Conservation (phyloP, 2,888 invertebrate genomes). For the Acleris laterana region DNA sequence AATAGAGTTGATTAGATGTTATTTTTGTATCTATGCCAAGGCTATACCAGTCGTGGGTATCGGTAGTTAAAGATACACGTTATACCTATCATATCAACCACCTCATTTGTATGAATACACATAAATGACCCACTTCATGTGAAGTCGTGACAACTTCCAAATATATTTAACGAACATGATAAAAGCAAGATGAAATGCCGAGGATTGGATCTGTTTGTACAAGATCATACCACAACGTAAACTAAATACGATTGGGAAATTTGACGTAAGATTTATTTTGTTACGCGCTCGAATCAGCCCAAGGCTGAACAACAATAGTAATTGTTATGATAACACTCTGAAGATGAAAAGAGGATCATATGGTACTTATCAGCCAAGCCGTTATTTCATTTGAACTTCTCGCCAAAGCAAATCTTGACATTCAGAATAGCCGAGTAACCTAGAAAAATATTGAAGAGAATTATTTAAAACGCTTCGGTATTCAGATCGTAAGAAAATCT, state of each 20-base stretch:
- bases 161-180: slow-evolving; percentile 63
- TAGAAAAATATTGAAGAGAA: slow-evolving; percentile 45
- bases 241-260: slow-evolving; percentile 65
- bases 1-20: slow-evolving; percentile 40
- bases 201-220: slow-evolving; percentile 56
- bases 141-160: slow-evolving; percentile 62
- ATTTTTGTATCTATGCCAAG: slow-evolving; percentile 48
- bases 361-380: slow-evolving; percentile 44
- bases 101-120: slow-evolving; percentile 42
- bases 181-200: slow-evolving; percentile 59
- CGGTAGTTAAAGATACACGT: slow-evolving; percentile 40
- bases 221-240: slow-evolving; percentile 54
- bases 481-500: slow-evolving; percentile 43
- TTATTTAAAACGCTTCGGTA: slow-evolving; percentile 37
- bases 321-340: slow-evolving; percentile 66
- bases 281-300: slow-evolving; percentile 57
- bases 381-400: slow-evolving; percentile 34
- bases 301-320: slow-evolving; percentile 71
- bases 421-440: slow-evolving; percentile 39
- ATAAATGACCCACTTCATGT: slow-evolving; percentile 56
- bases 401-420: slow-evolving; percentile 39
- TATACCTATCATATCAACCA: slow-evolving; percentile 31
- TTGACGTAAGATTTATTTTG: slow-evolving; percentile 47
- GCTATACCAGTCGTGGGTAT: slow-evolving; percentile 39
- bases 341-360: slow-evolving; percentile 54